Evolutionary conservation across 1,140 invertebrate genomes (phyloP), one percentile per base, ranked within the genome.

Genomic region (Pachypeltis micranthus): DNA sequence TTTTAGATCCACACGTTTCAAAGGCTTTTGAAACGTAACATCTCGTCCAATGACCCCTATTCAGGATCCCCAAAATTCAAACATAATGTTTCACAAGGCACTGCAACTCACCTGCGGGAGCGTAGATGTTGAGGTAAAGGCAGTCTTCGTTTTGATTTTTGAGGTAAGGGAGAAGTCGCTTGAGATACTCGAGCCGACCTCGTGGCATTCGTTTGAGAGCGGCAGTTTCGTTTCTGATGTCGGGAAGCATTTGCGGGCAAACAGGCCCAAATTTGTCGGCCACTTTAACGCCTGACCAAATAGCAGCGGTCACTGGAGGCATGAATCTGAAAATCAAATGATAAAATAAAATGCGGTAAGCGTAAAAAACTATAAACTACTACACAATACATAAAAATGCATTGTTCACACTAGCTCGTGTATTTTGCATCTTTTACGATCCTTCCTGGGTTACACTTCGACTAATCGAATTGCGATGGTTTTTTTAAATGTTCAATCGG

Each of bases 141-240:
- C 95, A 98, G 78, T 98, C 95, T 78, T 98, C 95, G 68, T 85
- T 91, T 76, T 96, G 92, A 72, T 95, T 88, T 67, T 82, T 82
- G 57, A 97, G 79, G 73, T 90, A 88, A 7, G 90, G 90, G 65
- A 92, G 75, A 71, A 96, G 80, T 69, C 91, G 80, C 71, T 87
- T 87, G 62, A 97, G 79, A 71, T 92, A 90, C 70, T 93, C 87
- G 65, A 92, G 76, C 51, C 92, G 77, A 1, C 91, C 92, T 65
- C 83, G 85, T 2, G 93, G 92, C 83, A 95, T 92, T 64, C 84
- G 83, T 67, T 82, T 83, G 63, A 90, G 75, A 1, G 86, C 86
- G 16, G 84, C 83, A 7, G 89, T 88, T 73, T 91, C 89, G 69
- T 91, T 90, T 70, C 77, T 78, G 66, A 91, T 85, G 76, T 85